Evolutionary conservation across 2,888 invertebrate genomes (phyloP).

Genomic region (Mythimna impura): DNA sequence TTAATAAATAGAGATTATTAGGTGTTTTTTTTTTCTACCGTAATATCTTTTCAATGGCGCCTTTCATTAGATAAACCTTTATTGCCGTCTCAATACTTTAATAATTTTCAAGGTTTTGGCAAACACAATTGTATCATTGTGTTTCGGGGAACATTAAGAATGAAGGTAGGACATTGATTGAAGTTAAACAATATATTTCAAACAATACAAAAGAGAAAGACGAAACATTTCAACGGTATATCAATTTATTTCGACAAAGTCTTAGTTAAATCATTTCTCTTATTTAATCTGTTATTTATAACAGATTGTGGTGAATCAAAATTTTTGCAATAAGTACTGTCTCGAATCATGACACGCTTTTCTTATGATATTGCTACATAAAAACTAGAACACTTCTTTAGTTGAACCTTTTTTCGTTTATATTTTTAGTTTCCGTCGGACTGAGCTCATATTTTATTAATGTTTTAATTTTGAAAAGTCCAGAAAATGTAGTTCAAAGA

Average conservation of each 20-base stretch:
- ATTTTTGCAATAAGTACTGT: conserved; percentile 50
- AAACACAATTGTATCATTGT: neutral
- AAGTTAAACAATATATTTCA: conserved; percentile 16
- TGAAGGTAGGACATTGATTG: neutral
- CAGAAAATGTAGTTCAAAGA: conserved; percentile 54
- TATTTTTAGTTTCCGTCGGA: conserved; percentile 72
- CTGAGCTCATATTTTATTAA: conserved; percentile 72
- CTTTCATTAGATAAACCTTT: conserved; percentile 39
- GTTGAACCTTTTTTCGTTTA: conserved; percentile 72
- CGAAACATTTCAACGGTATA: conserved; percentile 14
- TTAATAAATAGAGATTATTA: conserved; percentile 63
- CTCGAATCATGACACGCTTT: conserved; percentile 55
- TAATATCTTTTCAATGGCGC: conserved; percentile 54
- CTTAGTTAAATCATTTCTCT: conserved; percentile 20
- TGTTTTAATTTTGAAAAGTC: conserved; percentile 65
- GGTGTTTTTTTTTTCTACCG: conserved; percentile 36
- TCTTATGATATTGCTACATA: conserved; percentile 65
- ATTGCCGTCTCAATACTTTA: conserved; percentile 26
- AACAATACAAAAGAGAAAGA: conserved; percentile 4
- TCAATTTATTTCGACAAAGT: conserved; percentile 16
- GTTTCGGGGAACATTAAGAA: neutral
- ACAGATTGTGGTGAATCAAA: conserved; percentile 42
- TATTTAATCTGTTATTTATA: conserved; percentile 30
- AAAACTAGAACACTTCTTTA: conserved; percentile 68
- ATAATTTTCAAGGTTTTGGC: conserved; percentile 12